Percentiles rank a stretch among this genome's conserved stretches.
These are phyloP conservation scores for Cydia amplana DNA, from an alignment of 1,140 invertebrate species.

Conservation along the genomic window DNA sequence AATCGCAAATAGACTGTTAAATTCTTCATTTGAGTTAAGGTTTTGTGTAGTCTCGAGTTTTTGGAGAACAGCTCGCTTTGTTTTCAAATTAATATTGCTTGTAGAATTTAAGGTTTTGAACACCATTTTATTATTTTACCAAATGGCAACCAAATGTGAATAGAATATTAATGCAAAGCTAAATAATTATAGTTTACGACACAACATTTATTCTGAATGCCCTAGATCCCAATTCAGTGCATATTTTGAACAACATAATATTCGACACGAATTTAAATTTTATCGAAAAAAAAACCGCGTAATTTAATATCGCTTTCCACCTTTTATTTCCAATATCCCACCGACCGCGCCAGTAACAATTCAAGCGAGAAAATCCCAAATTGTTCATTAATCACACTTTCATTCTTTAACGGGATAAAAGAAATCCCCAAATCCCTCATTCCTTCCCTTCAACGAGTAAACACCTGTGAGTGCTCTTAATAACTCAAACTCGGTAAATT, in stretches of 20 bases:
- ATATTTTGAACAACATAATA: too few species aligned
- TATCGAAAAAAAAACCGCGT: background rate
- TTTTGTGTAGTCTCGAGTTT: slow-evolving; percentile 2
- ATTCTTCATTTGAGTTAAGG: slow-evolving; percentile 23
- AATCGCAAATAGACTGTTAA: slow-evolving; percentile 24
- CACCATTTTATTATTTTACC: too few species aligned
- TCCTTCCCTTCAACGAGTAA: slow-evolving; percentile 29
- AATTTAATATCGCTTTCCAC: background rate
- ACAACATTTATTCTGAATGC: too few species aligned
- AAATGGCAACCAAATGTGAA: too few species aligned
- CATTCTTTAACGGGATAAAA: slow-evolving; percentile 32
- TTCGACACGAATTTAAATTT: background rate
- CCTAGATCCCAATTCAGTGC: too few species aligned
- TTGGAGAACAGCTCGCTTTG: background rate
- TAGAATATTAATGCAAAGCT: too few species aligned
- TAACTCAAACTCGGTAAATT: slow-evolving; percentile 67
- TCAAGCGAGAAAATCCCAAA: slow-evolving; percentile 15
- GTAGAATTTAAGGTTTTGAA: background rate
- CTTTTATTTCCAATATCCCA: slow-evolving; percentile 4
- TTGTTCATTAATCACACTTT: slow-evolving; percentile 20
- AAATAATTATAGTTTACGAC: too few species aligned
- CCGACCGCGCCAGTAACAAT: slow-evolving; percentile 5
- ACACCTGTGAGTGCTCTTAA: slow-evolving; percentile 69
- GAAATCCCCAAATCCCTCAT: slow-evolving; percentile 32
- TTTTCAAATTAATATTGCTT: background rate